These are phyloP conservation scores for Thaumatotibia leucotreta DNA, from an alignment of 1,140 invertebrate genomes.

Conservation along the genomic window DNA sequence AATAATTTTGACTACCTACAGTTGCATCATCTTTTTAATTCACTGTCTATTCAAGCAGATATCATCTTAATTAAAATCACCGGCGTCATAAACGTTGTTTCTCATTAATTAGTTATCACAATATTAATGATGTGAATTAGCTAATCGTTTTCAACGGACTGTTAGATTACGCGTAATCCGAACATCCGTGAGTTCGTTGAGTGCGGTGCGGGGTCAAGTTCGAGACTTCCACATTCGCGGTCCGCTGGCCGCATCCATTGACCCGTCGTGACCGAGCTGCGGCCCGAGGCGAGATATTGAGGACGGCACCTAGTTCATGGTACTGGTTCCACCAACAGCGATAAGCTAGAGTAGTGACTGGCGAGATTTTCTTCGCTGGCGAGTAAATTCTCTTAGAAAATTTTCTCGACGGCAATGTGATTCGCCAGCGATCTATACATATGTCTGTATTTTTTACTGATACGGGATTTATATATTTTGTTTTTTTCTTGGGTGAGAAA, in stretches of 20 bases:
- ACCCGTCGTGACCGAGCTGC: neutral
- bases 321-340: no score
- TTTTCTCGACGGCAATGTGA: no score
- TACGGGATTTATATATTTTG: no score
- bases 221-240: neutral
- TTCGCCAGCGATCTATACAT: no score
- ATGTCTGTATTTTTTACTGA: no score
- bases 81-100: neutral
- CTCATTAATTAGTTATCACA: slow-evolving; percentile 6
- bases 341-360: no score
- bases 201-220: slow-evolving; percentile 2
- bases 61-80: neutral
- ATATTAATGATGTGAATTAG: neutral
- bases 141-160: neutral
- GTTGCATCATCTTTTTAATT: neutral
- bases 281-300: neutral
- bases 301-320: neutral
- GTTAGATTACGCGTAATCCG: neutral
- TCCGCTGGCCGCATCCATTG: neutral
- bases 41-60: neutral
- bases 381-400: no score
- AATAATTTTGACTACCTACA: neutral
- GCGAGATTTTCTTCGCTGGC: no score
- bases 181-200: neutral
- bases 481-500: no score